Base-by-base conservation (phyloP, 2,888 invertebrate genomes). In the Amblyjoppa fuscipennis region DNA sequence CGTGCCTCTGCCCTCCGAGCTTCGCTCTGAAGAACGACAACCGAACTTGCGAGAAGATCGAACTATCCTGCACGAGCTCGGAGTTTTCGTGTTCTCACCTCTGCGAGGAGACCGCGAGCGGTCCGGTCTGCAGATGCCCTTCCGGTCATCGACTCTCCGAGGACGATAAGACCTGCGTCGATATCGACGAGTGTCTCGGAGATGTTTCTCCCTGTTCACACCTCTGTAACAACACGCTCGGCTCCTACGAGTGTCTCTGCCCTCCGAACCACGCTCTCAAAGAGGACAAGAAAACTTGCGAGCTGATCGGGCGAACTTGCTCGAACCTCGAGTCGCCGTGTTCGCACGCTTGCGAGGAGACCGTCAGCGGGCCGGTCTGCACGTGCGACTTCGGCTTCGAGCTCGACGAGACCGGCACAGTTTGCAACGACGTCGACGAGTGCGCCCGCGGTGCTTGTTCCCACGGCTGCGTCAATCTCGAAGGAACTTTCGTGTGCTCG, bases 371-470 rank as follows among this genome's bases (percentile, higher is more conserved):
- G 45, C 93, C 92, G 38, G 89, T 91, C 45, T 96, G 96, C 89
- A 92, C 94, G n/a, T 96, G 96, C 90, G 95, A 95, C 13, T 85
- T 91, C 2, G 96, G 95, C 3, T 95, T 94, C 85, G 89, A 94
- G 16, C 89, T 95, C 9, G 89, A 91, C 13, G 89, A 91, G 0
- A 94, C 95, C 78, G 92, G 92, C 69, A 88, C 88, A n/a, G 90
- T 89, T 53, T 95, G 95, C 86, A 92, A 91, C 45, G 95, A 95
- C 91, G 92, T 96, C 25, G 95, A 96, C 91, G 96, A 96, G 89
- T 96, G 96, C 85, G 89, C 93, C 2, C 94, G 93, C 13, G 94
- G 94, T 59, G 95, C 94, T n/a, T 96, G 96, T 84, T 95, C 95
- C 0, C 95, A 95, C 85, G 94, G 95, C 61, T 96, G 96, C 90